phyloP scores from a whole-genome alignment of 2,113 vertebrate species.

The Pseudolaguvia tuberculata region DNA sequence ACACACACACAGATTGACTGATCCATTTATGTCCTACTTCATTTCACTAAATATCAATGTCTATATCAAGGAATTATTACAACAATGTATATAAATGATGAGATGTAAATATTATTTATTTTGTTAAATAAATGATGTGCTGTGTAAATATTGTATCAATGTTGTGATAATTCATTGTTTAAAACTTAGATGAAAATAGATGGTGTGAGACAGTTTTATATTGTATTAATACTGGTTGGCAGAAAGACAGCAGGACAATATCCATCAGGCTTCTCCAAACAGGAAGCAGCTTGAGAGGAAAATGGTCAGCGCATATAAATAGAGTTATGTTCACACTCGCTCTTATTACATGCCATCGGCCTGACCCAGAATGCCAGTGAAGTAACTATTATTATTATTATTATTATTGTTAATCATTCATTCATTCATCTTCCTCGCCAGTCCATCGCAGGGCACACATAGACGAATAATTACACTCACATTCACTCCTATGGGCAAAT shows the following conservation, averaged over 20 bases:
- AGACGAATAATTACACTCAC: too few species aligned
- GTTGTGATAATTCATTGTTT: too few species aligned
- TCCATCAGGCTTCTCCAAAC: conserved; percentile 49
- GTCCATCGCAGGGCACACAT: too few species aligned
- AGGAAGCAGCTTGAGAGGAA: conserved; percentile 55
- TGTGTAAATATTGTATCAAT: neutral
- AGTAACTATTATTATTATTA: neutral
- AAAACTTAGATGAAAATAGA: conserved; percentile 16
- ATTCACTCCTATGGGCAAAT: too few species aligned
- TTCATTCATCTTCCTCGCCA: too few species aligned
- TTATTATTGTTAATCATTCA: neutral
- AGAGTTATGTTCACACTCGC: conserved; percentile 28
- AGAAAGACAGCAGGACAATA: conserved; percentile 42
- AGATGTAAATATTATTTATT: conserved; percentile 54
- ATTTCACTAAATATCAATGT: conserved; percentile 18
- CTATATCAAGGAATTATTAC: conserved; percentile 46
- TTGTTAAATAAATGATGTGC: conserved; percentile 51
- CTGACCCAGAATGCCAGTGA: conserved; percentile 29
- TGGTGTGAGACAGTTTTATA: conserved; percentile 27
- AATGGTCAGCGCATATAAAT: conserved; percentile 39
- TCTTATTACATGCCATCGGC: conserved; percentile 12
- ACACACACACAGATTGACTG: conserved; percentile 18
- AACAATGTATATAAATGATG: conserved; percentile 19
- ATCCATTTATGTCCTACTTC: neutral
- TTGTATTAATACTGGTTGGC: conserved; percentile 38